A percentile compares a stretch with the other conserved stretches of the same genome.
phyloP scores from a whole-genome alignment of 2,797 vertebrate genomes.

The Helostoma temminkii region DNA sequence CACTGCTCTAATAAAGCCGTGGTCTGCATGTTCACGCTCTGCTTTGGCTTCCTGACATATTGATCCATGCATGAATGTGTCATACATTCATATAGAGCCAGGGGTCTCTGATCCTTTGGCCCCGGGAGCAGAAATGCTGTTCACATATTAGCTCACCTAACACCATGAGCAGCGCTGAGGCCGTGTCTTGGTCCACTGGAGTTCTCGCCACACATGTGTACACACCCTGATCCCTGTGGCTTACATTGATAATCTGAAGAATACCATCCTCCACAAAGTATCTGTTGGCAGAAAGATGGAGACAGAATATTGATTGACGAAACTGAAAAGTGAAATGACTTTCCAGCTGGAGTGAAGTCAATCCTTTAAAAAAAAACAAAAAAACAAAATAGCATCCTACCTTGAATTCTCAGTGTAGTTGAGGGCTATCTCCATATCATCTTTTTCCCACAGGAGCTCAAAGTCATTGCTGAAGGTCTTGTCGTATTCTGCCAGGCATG shows the following conservation, averaged over 20 bases:
- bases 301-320: slow-evolving; percentile 39
- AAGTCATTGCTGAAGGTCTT: slow-evolving; percentile 88
- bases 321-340: slow-evolving; percentile 35
- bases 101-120: slow-evolving; percentile 26
- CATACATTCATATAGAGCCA: slow-evolving; percentile 16
- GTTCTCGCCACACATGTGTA: slow-evolving; percentile 90
- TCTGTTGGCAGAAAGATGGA: slow-evolving; percentile 75
- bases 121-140: not conserved
- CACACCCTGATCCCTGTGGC: slow-evolving; percentile 87
- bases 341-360: slow-evolving; percentile 27
- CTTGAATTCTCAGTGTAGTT: slow-evolving; percentile 88
- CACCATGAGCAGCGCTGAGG: slow-evolving; percentile 84
- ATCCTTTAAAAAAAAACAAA: slow-evolving; percentile 20
- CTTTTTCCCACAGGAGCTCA: slow-evolving; percentile 92
- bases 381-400: slow-evolving; percentile 82
- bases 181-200: slow-evolving; percentile 83
- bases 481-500: slow-evolving; percentile 90
- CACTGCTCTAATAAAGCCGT: slow-evolving; percentile 26
- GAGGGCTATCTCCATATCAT: slow-evolving; percentile 82
- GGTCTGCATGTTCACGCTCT: slow-evolving; percentile 30
- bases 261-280: slow-evolving; percentile 86
- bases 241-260: slow-evolving; percentile 90
- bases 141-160: slow-evolving; percentile 85
- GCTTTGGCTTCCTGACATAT: slow-evolving; percentile 49
- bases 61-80: slow-evolving; percentile 38